Percentiles rank a stretch among this genome's conserved stretches.
Conservation (phyloP, 2,888 invertebrate genomes). For the Tillus elongatus region DNA sequence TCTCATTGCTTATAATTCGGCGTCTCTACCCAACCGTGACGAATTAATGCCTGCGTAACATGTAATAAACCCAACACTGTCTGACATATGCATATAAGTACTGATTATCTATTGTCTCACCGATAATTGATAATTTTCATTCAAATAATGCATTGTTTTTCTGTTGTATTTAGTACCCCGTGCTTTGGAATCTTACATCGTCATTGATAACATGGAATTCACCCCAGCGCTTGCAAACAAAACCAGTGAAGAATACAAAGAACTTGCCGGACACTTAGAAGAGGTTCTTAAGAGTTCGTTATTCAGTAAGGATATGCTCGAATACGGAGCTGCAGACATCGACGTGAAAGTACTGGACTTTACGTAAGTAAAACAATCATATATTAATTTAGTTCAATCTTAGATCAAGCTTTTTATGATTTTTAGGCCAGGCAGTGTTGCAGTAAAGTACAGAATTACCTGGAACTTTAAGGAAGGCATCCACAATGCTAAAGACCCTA, state of each 20-base stretch:
- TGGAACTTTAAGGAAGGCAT: constrained; percentile 51
- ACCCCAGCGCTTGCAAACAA: constrained; percentile 49
- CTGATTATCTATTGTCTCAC: no score
- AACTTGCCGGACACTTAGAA: constrained; percentile 52
- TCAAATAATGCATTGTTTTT: constrained; percentile 14
- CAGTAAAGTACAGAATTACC: constrained; percentile 56
- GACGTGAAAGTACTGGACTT: constrained; percentile 53
- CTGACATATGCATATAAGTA: no score
- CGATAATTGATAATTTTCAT: no score
- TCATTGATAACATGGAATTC: constrained; percentile 57
- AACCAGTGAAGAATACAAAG: constrained; percentile 54
- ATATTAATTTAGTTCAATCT: constrained; percentile 4
- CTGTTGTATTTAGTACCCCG: constrained; percentile 50
- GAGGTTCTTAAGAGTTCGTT: constrained; percentile 51
- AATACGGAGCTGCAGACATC: constrained; percentile 49
- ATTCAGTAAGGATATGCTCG: constrained; percentile 45
- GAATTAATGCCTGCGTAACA: no score
- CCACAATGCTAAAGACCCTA: constrained; percentile 43
- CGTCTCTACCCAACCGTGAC: no score
- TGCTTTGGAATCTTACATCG: constrained; percentile 59
- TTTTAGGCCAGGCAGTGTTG: constrained; percentile 56
- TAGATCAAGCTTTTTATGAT: constrained; percentile 16
- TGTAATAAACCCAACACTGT: no score
- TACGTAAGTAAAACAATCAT: constrained; percentile 47
- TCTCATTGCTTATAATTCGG: no score